Percentiles rank a stretch among this genome's conserved stretches.
Evolutionary conservation across 2,797 vertebrate genomes (phyloP).

Genomic region (Fringilla coelebs): DNA sequence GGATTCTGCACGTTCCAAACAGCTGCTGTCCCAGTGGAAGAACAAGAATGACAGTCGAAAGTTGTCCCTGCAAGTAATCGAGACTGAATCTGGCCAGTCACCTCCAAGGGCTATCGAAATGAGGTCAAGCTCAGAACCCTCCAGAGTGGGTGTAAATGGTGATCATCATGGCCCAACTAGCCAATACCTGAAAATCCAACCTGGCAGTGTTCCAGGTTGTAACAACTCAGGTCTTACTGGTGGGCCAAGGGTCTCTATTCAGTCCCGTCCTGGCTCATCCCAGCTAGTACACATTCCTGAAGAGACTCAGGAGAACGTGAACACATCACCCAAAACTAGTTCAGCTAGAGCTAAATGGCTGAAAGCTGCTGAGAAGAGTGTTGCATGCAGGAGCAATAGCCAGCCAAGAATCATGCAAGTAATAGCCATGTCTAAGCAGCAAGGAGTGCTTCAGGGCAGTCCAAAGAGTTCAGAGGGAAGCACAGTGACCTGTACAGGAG

Average conservation of each 20-base stretch:
- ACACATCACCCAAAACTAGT: conserved; percentile 79
- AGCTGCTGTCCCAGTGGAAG: conserved; percentile 97
- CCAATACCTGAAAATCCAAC: conserved; percentile 81
- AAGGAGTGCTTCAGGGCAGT: conserved; percentile 91
- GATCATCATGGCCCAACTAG: conserved; percentile 79
- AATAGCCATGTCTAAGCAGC: conserved; percentile 97
- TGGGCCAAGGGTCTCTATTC: conserved; percentile 88
- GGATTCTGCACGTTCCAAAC: conserved; percentile 94
- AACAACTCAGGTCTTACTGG: conserved; percentile 89
- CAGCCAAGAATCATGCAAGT: conserved; percentile 96
- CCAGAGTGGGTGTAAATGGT: conserved; percentile 84
- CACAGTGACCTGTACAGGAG: conserved; percentile 83
- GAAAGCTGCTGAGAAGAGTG: conserved; percentile 89
- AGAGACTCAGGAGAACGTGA: conserved; percentile 89
- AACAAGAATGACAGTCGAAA: conserved; percentile 91
- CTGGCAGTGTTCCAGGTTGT: conserved; percentile 82
- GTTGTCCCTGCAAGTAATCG: conserved; percentile 87
- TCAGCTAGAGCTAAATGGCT: conserved; percentile 90
- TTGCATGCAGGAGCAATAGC: conserved; percentile 83
- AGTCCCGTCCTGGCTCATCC: conserved; percentile 93
- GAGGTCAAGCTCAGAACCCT: conserved; percentile 86
- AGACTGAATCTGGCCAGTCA: conserved; percentile 84
- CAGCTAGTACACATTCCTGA: conserved; percentile 98
- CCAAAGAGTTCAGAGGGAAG: conserved; percentile 90
- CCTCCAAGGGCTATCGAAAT: conserved; percentile 90